These are phyloP conservation scores for Mormyrus iriodes DNA, from an alignment of 2,113 vertebrate species.

Conservation along the genomic window DNA sequence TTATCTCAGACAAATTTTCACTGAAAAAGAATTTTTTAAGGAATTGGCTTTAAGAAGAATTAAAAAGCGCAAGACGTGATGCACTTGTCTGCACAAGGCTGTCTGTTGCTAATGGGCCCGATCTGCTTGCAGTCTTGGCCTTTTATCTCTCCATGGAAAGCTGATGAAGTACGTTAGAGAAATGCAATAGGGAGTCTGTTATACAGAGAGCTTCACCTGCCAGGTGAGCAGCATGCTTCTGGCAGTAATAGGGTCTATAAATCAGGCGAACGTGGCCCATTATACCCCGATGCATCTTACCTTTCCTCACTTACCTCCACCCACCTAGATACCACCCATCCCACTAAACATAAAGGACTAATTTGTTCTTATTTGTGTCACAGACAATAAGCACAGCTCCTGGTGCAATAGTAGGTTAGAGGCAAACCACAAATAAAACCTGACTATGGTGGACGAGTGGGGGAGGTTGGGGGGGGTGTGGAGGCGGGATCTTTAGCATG, in stretches of 20 bases:
- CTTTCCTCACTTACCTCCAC: conserved; percentile 52
- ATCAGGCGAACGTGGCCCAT: conserved; percentile 9
- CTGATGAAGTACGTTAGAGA: conserved; percentile 38
- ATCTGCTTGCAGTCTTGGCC: conserved; percentile 57
- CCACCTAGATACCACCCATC: conserved; percentile 25
- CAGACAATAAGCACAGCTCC: conserved; percentile 53
- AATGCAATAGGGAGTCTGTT: conserved; percentile 38
- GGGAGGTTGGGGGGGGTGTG: conserved; percentile 57
- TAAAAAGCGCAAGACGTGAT: background rate
- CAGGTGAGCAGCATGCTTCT: conserved; percentile 48
- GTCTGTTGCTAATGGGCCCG: conserved; percentile 36
- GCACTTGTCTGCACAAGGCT: background rate
- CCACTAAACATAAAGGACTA: conserved; percentile 22
- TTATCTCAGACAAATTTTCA: background rate
- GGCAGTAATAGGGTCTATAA: conserved; percentile 14
- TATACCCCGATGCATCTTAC: conserved; percentile 26
- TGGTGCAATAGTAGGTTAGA: conserved; percentile 43
- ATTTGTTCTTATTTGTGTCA: conserved; percentile 38
- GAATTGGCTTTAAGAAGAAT: background rate
- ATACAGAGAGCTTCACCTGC: conserved; percentile 41
- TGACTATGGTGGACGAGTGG: conserved; percentile 58
- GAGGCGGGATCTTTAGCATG: conserved; percentile 53
- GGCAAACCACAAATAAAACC: conserved; percentile 17
- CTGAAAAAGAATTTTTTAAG: background rate
- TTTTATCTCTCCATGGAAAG: conserved; percentile 45